Evolutionary conservation across 2,888 invertebrate genomes (phyloP).

Genomic region (Cataglyphis rosenhaueri): DNA sequence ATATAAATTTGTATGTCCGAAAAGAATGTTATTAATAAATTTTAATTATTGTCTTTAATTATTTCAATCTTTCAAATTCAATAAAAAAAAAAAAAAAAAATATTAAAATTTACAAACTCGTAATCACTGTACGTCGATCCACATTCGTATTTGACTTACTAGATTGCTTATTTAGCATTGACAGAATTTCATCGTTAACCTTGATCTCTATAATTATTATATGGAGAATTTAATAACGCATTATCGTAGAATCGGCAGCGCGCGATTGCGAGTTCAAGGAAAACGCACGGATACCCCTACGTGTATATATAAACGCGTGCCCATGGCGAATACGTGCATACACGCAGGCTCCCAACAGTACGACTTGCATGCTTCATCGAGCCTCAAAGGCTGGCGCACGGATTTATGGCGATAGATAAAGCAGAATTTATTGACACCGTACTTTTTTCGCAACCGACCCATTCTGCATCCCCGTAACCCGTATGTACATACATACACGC

Average conservation of each 20-base stretch:
- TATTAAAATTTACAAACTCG: not conserved
- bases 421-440: constrained; percentile 76
- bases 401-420: constrained; percentile 78
- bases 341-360: constrained; percentile 36
- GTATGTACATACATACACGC: constrained; percentile 13
- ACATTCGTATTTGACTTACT: not conserved
- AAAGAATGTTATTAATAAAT: not conserved
- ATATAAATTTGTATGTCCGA: not conserved
- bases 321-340: constrained; percentile 21
- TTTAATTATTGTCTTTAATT: not conserved
- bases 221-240: constrained; percentile 8
- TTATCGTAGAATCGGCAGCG: not conserved
- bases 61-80: not conserved
- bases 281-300: not conserved
- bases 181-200: not conserved
- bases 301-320: not conserved
- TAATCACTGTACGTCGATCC: not conserved
- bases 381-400: constrained; percentile 71
- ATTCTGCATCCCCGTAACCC: constrained; percentile 45
- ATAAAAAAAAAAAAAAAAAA: not conserved
- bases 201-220: constrained; percentile 14
- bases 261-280: not conserved
- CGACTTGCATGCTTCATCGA: constrained; percentile 74
- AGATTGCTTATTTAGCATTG: constrained; percentile 19
- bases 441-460: constrained; percentile 40